Percentiles rank a stretch among this genome's conserved stretches.
These are phyloP conservation scores for Noturus placidus DNA, from an alignment of 2,113 vertebrate species.

Conservation along the genomic window DNA sequence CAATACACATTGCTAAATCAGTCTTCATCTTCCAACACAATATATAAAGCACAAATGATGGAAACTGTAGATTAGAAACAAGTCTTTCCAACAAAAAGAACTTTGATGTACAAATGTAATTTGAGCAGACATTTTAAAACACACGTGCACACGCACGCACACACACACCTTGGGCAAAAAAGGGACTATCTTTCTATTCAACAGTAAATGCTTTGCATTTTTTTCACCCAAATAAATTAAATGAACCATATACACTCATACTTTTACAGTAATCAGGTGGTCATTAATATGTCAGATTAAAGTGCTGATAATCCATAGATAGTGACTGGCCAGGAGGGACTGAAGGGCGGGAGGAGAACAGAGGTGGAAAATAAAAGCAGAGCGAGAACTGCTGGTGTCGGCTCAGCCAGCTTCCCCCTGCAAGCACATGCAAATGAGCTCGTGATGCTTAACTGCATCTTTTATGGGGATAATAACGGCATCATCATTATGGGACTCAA, in stretches of 20 bases:
- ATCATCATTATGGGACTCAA: conserved; percentile 99
- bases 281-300: conserved; percentile 83
- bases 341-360: conserved; percentile 93
- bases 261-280: conserved; percentile 83
- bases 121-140: conserved; percentile 48
- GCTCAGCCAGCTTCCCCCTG: conserved; percentile 84
- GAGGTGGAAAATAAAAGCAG: conserved; percentile 98
- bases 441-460: conserved; percentile 99
- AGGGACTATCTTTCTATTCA: conserved; percentile 47
- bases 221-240: conserved; percentile 53
- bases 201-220: conserved; percentile 54
- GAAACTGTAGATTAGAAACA: conserved; percentile 62
- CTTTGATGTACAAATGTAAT: conserved; percentile 67
- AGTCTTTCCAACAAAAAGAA: conserved; percentile 60
- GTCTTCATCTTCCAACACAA: conserved; percentile 45
- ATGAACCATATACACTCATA: neutral
- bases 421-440: conserved; percentile 99
- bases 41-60: conserved; percentile 48
- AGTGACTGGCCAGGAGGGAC: conserved; percentile 88
- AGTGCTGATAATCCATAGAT: conserved; percentile 95
- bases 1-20: conserved; percentile 38
- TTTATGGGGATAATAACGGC: conserved; percentile 99
- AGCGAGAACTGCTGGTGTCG: conserved; percentile 85
- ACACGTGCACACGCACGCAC: neutral
- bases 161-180: neutral